Evolutionary conservation across 2,113 vertebrate genomes (phyloP).

Genomic region (Sinocyclocheilus maitianheensis): DNA sequence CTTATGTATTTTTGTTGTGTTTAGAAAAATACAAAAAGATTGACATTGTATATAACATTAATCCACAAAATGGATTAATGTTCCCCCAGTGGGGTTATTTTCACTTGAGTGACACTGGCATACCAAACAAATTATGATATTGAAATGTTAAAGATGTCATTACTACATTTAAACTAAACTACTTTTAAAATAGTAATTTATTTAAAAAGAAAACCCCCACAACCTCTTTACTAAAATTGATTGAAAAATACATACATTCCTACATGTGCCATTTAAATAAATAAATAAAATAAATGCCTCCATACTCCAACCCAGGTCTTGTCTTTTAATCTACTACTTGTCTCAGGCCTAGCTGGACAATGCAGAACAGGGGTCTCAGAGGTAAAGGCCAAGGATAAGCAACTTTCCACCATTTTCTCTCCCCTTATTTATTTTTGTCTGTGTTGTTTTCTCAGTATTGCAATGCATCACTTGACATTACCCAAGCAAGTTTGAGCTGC

Average conservation of each 20-base stretch:
- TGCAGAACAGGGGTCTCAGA: constrained; percentile 34
- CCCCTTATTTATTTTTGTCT: constrained; percentile 78
- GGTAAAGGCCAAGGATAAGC: constrained; percentile 64
- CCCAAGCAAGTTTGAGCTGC: constrained; percentile 86
- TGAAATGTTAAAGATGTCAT: background rate
- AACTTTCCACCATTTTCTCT: constrained; percentile 75
- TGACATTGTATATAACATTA: background rate
- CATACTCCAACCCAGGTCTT: background rate
- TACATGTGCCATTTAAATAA: background rate
- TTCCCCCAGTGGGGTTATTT: background rate
- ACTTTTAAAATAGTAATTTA: background rate
- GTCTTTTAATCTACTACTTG: background rate
- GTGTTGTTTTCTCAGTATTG: constrained; percentile 82
- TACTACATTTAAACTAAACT: background rate
- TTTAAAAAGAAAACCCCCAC: background rate
- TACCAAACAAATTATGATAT: background rate
- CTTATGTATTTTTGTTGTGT: background rate
- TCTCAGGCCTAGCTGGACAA: constrained; percentile 10
- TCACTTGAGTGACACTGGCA: background rate
- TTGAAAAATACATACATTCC: background rate
- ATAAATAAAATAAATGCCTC: background rate
- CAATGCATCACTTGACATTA: constrained; percentile 86
- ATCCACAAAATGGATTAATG: background rate
- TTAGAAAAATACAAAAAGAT: background rate
- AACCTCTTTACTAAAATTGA: background rate